Base-by-base conservation (phyloP, 2,113 vertebrate genomes). In the Python bivittatus region DNA sequence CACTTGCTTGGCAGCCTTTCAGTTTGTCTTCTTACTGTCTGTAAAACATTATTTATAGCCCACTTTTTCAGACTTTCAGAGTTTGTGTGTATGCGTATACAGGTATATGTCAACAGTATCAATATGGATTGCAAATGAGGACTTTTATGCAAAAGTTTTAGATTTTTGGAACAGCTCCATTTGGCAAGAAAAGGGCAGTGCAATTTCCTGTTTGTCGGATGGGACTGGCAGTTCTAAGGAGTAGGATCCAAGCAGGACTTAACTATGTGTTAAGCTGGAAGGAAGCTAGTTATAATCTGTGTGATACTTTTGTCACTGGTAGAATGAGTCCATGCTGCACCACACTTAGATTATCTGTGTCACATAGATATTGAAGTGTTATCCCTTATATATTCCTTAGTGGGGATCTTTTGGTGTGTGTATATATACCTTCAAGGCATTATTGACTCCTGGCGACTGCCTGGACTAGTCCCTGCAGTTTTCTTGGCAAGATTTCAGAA, bases 101-200 rank as follows among this genome's bases (percentile, higher is more conserved):
- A n/a, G n/a, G n/a, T n/a, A n/a, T n/a, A n/a, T n/a, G 44, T 23
- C 44, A 42, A 38, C 52, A 27, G 88, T 90, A 86, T 91, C 95
- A 95, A 84, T 61, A 93, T 93, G 91, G 88, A 38, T 58, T 92
- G 57, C 27, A 72, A 88, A 91, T 84, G 56, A 92, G 93, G 61
- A 92, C 94, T 92, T 84, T 86, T 53, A 86, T 29, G 10, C 84
- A 27, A 53, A 29, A 4, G 8, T 53, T 27, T 13, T 27, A 53
- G 84, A 27, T 10, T 25, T 25, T 57, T 87, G 86, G 86, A 56
- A 57, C 4, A 11, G n/a, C 22, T 57, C 33, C 20, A 88, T 88
- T 58, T 88, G 54, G 86, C 56, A 38, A 88, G 23, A 12, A 10
- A 58, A 88, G 15, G 33, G 86, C 42, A 88, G 48, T 11, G 52